Conservation (phyloP, 2,797 vertebrate genomes). For the Astyanax mexicanus region DNA sequence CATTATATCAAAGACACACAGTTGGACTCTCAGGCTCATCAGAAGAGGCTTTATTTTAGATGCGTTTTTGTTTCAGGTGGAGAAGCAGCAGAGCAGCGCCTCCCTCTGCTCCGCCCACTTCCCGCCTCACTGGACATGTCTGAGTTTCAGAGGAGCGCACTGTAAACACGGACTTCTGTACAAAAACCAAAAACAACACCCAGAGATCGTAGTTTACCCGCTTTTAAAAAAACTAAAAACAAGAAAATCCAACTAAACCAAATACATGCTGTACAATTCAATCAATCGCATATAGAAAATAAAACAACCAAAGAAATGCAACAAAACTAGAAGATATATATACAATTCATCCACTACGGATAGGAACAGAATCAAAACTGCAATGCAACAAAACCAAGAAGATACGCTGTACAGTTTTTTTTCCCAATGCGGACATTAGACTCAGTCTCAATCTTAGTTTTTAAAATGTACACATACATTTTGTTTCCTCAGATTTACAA, state of each 20-base stretch:
- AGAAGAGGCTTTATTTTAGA: constrained; percentile 69
- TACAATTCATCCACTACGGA: constrained; percentile 55
- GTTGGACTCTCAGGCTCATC: constrained; percentile 49
- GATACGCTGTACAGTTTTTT: constrained; percentile 58
- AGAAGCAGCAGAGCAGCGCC: constrained; percentile 36
- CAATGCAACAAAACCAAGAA: constrained; percentile 49
- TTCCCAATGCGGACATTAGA: constrained; percentile 51
- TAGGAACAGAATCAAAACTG: constrained; percentile 54
- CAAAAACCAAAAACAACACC: constrained; percentile 70
- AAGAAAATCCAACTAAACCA: constrained; percentile 64
- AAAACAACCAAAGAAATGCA: constrained; percentile 56
- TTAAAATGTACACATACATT: constrained; percentile 67
- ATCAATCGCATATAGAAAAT: constrained; percentile 54
- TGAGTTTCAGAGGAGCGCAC: constrained; percentile 68
- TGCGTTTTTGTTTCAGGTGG: constrained; percentile 52
- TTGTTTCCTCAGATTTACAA: constrained; percentile 64
- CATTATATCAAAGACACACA: constrained; percentile 21
- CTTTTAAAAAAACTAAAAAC: constrained; percentile 64
- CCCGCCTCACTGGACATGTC: constrained; percentile 62
- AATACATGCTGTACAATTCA: constrained; percentile 72
- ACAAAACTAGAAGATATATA: constrained; percentile 57
- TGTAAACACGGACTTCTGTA: constrained; percentile 83
- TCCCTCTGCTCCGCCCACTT: constrained; percentile 18
- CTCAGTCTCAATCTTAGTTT: constrained; percentile 46
- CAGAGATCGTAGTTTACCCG: constrained; percentile 51